Conservation (phyloP, 2,797 vertebrate genomes). For the Xyrichtys novacula region DNA sequence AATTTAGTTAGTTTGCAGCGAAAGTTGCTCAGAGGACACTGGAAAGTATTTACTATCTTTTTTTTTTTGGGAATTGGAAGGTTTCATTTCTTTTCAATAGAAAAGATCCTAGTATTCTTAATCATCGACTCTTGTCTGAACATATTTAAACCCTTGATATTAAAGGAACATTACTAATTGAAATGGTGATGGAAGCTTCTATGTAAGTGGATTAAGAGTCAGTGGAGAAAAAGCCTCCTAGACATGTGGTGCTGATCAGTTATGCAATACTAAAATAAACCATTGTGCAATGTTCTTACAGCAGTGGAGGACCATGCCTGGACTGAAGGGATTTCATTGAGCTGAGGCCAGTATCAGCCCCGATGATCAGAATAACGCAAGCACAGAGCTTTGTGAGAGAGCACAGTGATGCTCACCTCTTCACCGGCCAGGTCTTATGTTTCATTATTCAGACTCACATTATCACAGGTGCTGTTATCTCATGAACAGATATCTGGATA, state of each 20-base stretch:
- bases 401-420: constrained; percentile 11
- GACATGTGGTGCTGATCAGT: not conserved
- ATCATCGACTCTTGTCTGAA: not conserved
- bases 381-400: not conserved
- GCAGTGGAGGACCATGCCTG: not conserved
- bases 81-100: not conserved
- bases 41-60: not conserved
- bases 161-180: not conserved
- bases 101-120: not conserved
- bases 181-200: not conserved
- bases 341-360: not conserved
- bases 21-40: not conserved
- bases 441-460: no score
- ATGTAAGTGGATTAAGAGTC: not conserved
- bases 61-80: no score
- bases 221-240: not conserved
- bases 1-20: not conserved
- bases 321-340: constrained; percentile 11
- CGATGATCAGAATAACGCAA: not conserved
- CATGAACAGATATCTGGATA: no score
- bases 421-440: constrained; percentile 16
- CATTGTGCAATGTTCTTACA: not conserved
- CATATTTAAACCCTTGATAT: not conserved
- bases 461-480: no score
- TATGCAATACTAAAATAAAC: not conserved